These are phyloP conservation scores for Phymorhynchus buccinoides DNA, from an alignment of 1,140 invertebrate species.

Conservation along the genomic window DNA sequence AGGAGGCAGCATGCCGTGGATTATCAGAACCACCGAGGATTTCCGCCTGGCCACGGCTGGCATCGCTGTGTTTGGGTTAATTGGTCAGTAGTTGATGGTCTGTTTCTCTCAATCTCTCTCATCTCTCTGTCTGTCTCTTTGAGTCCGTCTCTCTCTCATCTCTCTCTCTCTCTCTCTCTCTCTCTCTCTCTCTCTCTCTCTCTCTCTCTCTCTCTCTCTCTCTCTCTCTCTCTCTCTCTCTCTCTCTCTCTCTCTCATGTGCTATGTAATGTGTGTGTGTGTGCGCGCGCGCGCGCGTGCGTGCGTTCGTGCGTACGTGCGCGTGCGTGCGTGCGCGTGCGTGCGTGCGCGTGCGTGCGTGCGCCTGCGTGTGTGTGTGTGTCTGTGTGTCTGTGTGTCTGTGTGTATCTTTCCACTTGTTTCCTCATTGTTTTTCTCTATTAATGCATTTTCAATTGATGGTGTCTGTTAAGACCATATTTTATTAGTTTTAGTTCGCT, in stretches of 20 bases:
- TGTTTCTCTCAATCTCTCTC: not conserved
- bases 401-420: not conserved
- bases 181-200: too few species aligned
- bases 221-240: too few species aligned
- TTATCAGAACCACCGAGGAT: not conserved
- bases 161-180: too few species aligned
- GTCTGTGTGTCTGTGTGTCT: not conserved
- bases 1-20: not conserved
- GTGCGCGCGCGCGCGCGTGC: not conserved
- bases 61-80: constrained; percentile 8
- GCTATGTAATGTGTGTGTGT: too few species aligned
- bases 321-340: not conserved
- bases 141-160: not conserved
- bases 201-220: too few species aligned
- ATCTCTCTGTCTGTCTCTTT: not conserved
- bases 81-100: constrained; percentile 14
- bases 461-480: not conserved
- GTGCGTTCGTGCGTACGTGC: not conserved
- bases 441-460: not conserved
- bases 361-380: not conserved
- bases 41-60: constrained; percentile 15
- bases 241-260: too few species aligned
- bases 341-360: not conserved
- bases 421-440: not conserved
- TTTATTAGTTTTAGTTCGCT: too few species aligned